Percentiles rank a stretch among this genome's conserved stretches.
Evolutionary conservation across 1,140 invertebrate species (phyloP).

Genomic region (Drosophila sp.): DNA sequence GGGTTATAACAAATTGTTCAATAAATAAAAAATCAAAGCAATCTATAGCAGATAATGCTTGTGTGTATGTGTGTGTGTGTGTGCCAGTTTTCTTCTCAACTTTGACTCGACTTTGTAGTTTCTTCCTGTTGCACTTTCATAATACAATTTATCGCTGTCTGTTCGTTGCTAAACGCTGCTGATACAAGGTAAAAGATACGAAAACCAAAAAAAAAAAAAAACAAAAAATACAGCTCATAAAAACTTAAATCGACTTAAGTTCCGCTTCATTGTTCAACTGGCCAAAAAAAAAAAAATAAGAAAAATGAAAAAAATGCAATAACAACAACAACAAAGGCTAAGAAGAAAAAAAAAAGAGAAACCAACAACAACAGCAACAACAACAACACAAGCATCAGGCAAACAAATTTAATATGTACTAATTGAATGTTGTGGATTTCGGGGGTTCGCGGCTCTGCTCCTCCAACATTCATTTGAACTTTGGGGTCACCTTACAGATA

Average conservation of each 20-base stretch:
- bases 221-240: conserved; percentile 66
- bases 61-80: not conserved
- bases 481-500: conserved; percentile 49
- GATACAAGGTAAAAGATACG: conserved; percentile 56
- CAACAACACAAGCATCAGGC: conserved; percentile 39
- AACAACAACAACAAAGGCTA: conserved; percentile 7
- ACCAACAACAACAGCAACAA: conserved; percentile 37
- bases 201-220: conserved; percentile 45
- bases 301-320: conserved; percentile 12
- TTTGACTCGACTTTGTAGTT: conserved; percentile 22
- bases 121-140: conserved; percentile 60
- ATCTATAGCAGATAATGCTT: conserved; percentile 10
- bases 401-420: conserved; percentile 72
- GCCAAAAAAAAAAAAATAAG: conserved; percentile 32
- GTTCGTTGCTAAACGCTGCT: conserved; percentile 23
- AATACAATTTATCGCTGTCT: conserved; percentile 67
- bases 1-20: not conserved
- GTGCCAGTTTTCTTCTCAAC: conserved; percentile 16
- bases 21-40: conserved; percentile 14
- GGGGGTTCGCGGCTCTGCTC: conserved; percentile 29
- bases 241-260: conserved; percentile 70
- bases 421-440: conserved; percentile 70
- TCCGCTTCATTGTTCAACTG: conserved; percentile 67
- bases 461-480: conserved; percentile 49
- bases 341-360: conserved; percentile 39